Evolutionary conservation across 1,140 invertebrate species (phyloP).

Genomic region (Ceratina calcarata): DNA sequence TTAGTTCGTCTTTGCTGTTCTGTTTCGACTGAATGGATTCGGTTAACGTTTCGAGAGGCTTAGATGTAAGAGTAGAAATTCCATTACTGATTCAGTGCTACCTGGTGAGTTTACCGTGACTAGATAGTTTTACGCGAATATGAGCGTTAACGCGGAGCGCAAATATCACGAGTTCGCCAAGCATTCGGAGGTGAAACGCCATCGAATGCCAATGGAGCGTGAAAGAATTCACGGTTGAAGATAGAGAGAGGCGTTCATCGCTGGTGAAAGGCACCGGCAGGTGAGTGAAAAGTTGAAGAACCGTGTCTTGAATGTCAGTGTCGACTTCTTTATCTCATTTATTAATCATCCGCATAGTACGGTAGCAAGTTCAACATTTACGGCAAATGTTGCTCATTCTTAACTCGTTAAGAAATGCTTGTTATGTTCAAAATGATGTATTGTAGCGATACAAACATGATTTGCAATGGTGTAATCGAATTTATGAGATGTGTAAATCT

Average conservation of each 20-base stretch:
- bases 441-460: too few relatives aligned
- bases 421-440: too few relatives aligned
- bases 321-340: background rate
- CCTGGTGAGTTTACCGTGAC: background rate
- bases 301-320: background rate
- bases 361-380: too few relatives aligned
- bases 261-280: slow-evolving; percentile 26
- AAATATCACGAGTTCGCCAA: slow-evolving; percentile 33
- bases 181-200: slow-evolving; percentile 19
- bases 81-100: background rate
- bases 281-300: slow-evolving; percentile 14
- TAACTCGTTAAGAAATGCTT: too few relatives aligned
- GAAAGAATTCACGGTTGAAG: slow-evolving; percentile 33
- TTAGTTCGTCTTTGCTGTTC: too few relatives aligned
- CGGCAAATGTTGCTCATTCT: too few relatives aligned
- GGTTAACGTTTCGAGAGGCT: too few relatives aligned
- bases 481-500: too few relatives aligned
- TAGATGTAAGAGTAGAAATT: too few relatives aligned
- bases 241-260: slow-evolving; percentile 2
- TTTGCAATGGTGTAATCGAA: too few relatives aligned
- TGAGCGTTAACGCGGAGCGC: slow-evolving; percentile 6
- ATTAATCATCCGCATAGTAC: background rate
- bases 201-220: slow-evolving; percentile 31
- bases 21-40: too few relatives aligned
- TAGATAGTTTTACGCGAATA: slow-evolving; percentile 14